Base-by-base conservation (phyloP, 30 jellyfish, hydroid and myxozoan species). In the Turritopsis rubra region DNA sequence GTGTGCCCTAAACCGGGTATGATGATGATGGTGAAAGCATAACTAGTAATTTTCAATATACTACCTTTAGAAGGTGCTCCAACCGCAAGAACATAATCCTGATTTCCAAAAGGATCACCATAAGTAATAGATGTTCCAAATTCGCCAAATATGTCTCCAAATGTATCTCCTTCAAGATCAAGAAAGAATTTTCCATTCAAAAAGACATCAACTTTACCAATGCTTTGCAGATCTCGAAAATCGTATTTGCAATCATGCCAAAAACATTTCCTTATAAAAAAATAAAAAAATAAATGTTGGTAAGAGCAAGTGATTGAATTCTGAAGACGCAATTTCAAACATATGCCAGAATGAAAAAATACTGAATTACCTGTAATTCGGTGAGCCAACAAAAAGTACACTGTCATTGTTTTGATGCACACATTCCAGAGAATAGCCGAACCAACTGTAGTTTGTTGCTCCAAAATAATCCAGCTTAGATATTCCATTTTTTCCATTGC, bases 51-150 rank as follows among this genome's bases (percentile, higher is more conserved):
- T n/a, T n/a, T n/a, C n/a, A n/a, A n/a, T n/a, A n/a, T n/a, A n/a
- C n/a, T 82, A 90, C 97, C 92, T 23, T 20, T 28, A 13, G 92
- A 41, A 4, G 97, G 89, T 16, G 95, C 95, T 53, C 95, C 85
- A 54, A 85, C 97, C 5, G 97, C 97, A 17, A 90, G 52, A 66
- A 90, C 52, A 3, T 87, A 28, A 23, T 66, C 86, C 8, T 85
- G 66, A 18, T 54, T 60, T 19, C 93, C 92, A 79, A 81, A 90
- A 9, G 95, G 96, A 29, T 16, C 20, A 23, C 97, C 97, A 60
- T 83, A 74, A 0, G 93, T 72, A 28, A 86, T 41, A 7, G 90
- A 79, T 1, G 88, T 75, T 13, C 97, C 97, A 83, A 90, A 90
- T 78, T 85, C 81, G 0, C 92, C 87, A 80, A 85, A 85, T 19